These are phyloP conservation scores for Pheosia gnoma DNA, from an alignment of 2,888 invertebrate genomes.

Conservation along the genomic window DNA sequence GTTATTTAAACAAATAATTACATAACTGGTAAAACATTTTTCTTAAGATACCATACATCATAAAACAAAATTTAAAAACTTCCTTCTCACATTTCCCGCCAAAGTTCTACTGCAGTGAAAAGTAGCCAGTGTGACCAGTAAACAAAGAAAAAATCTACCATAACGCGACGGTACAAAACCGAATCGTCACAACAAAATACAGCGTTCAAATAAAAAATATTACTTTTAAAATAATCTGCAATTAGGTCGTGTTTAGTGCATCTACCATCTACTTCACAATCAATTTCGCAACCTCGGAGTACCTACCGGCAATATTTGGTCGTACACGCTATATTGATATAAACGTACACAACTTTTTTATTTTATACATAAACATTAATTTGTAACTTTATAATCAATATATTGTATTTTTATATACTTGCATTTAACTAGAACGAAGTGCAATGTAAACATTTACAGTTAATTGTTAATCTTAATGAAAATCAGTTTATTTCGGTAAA, in stretches of 20 bases:
- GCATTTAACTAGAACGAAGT: constrained; percentile 58
- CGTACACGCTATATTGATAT: constrained; percentile 65
- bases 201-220: constrained; percentile 46
- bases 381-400: constrained; percentile 41
- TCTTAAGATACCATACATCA: too few species aligned
- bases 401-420: constrained; percentile 53
- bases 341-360: constrained; percentile 66
- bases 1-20: constrained; percentile 7
- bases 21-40: background rate
- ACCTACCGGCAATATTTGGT: constrained; percentile 60
- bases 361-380: constrained; percentile 61
- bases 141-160: constrained; percentile 36
- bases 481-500: constrained; percentile 42
- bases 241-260: constrained; percentile 56
- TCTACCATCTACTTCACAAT: constrained; percentile 53
- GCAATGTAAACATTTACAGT: constrained; percentile 48
- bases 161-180: constrained; percentile 36
- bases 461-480: constrained; percentile 32
- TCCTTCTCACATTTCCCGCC: too few species aligned
- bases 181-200: constrained; percentile 54
- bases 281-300: constrained; percentile 46
- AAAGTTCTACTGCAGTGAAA: constrained; percentile 17
- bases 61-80: too few species aligned
- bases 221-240: constrained; percentile 27
- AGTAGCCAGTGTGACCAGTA: constrained; percentile 42